These are phyloP conservation scores for Tragelaphus strepsiceros DNA, from an alignment of 2,113 vertebrate genomes.

Conservation along the genomic window DNA sequence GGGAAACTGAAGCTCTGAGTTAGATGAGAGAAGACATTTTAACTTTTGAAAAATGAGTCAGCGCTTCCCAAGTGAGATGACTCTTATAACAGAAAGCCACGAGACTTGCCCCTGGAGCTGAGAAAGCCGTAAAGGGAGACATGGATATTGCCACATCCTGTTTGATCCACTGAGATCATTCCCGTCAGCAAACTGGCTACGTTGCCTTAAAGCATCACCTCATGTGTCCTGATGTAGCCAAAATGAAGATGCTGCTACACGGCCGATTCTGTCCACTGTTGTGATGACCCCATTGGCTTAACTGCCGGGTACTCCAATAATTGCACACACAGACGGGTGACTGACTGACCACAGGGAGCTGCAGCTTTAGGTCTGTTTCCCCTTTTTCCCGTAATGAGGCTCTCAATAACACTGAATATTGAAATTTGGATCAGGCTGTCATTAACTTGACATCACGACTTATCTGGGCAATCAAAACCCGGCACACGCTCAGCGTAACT, in stretches of 20 bases:
- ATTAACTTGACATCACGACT: constrained; percentile 29
- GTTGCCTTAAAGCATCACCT: not conserved
- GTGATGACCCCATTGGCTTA: constrained; percentile 4
- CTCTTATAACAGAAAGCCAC: not conserved
- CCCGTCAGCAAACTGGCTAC: not conserved
- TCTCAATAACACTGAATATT: constrained; percentile 6
- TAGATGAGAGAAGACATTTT: not conserved
- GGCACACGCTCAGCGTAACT: not conserved
- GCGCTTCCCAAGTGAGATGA: not conserved
- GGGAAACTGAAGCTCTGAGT: not conserved
- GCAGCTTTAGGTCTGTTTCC: not conserved
- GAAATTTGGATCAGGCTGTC: not conserved
- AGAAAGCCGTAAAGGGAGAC: not conserved
- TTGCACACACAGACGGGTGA: not conserved
- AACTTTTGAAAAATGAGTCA: not conserved
- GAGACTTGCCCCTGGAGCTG: not conserved
- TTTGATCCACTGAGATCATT: not conserved
- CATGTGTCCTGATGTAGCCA: not conserved
- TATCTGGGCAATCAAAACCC: constrained; percentile 33
- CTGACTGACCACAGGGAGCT: not conserved
- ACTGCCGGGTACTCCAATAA: not conserved
- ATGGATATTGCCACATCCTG: not conserved
- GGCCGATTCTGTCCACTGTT: not conserved
- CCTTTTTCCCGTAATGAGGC: not conserved
- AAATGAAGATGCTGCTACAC: not conserved